These are phyloP conservation scores for Syrmaticus mikado DNA, from an alignment of 2,113 vertebrate species.

Conservation along the genomic window DNA sequence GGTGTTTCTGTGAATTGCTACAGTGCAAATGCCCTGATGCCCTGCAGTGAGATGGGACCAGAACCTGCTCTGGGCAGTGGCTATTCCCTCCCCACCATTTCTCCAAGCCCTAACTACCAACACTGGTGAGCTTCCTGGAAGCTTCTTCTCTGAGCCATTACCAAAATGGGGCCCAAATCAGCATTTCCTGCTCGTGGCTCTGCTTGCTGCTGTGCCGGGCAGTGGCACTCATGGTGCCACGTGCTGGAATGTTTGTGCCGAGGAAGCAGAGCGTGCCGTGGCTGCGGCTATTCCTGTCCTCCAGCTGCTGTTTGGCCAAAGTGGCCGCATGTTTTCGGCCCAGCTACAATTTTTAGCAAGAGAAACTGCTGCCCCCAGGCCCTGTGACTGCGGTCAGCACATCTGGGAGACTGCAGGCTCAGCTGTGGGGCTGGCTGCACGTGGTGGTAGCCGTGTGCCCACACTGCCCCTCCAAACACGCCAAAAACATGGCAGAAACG, in stretches of 20 bases:
- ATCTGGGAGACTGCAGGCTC: neutral
- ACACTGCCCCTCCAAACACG: fast-evolving
- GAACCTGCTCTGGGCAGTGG: neutral
- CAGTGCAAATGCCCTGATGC: neutral
- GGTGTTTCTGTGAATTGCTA: neutral
- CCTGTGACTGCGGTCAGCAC: neutral
- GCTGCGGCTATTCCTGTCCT: slow-evolving; percentile 44
- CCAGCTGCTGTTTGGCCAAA: slow-evolving; percentile 35
- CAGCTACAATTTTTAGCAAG: slow-evolving; percentile 53
- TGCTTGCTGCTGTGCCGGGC: fast-evolving
- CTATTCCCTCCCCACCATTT: neutral
- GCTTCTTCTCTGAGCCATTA: fast-evolving
- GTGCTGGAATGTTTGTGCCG: neutral
- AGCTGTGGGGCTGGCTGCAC: neutral
- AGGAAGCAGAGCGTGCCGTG: fast-evolving
- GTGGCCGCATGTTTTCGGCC: neutral
- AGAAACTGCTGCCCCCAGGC: neutral
- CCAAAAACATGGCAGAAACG: neutral
- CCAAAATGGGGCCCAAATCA: neutral
- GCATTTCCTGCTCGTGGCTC: neutral
- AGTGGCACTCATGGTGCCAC: fast-evolving
- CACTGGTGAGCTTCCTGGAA: neutral
- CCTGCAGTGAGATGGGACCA: neutral
- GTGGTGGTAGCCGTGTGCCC: fast-evolving
- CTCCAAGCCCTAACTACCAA: neutral